Percentiles rank a stretch among this genome's conserved stretches.
phyloP scores from a whole-genome alignment of 2,113 vertebrate species.

The Bos indicus region DNA sequence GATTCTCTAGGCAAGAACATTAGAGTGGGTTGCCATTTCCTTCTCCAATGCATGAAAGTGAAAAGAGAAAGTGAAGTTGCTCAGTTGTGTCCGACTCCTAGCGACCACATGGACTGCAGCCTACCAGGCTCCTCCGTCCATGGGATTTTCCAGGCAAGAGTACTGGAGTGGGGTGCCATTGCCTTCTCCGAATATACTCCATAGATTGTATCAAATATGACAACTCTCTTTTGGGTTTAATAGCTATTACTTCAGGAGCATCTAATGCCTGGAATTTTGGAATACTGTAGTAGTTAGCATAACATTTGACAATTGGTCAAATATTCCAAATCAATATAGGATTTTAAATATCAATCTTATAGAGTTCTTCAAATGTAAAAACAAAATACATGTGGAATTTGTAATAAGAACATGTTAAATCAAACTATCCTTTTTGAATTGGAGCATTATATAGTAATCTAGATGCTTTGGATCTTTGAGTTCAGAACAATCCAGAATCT shows the following conservation, averaged over 20 bases:
- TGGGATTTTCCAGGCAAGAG: too few species aligned
- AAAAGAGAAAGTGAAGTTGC: too few species aligned
- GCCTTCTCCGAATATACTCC: neutral
- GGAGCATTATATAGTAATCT: neutral
- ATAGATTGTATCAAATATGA: neutral
- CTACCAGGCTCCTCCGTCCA: too few species aligned
- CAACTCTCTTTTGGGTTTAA: neutral
- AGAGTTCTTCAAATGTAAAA: neutral
- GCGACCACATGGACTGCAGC: too few species aligned
- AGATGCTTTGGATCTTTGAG: neutral
- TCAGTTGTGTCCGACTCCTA: too few species aligned
- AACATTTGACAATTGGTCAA: neutral
- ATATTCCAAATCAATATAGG: neutral
- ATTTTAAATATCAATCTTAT: neutral
- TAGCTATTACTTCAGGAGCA: neutral
- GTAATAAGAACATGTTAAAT: neutral
- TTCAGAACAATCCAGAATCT: neutral
- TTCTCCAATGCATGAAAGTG: too few species aligned
- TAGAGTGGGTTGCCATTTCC: too few species aligned
- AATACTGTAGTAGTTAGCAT: neutral
- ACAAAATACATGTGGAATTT: neutral
- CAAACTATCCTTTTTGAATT: neutral
- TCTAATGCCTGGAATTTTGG: neutral
- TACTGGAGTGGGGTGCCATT: too few species aligned
- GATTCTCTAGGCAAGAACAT: too few species aligned